Percentiles rank a stretch among this genome's conserved stretches.
These are phyloP conservation scores for Isurus oxyrinchus DNA, from an alignment of 2,113 vertebrate genomes.

Conservation along the genomic window DNA sequence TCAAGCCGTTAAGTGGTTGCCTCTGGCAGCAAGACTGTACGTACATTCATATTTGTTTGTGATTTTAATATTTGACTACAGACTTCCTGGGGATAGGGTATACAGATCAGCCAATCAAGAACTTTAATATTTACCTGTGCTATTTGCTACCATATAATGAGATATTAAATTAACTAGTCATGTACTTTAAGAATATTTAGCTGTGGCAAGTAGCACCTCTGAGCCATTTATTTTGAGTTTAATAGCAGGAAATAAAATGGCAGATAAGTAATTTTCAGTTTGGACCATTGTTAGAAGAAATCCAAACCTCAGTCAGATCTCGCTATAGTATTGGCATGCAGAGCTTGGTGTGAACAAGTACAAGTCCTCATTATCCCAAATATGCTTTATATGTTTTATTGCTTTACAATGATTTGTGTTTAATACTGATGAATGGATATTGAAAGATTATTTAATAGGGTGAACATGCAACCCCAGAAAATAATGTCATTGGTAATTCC, in stretches of 20 bases:
- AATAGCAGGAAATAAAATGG: neutral
- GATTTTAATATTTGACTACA: no score
- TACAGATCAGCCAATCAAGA: neutral
- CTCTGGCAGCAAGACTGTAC: no score
- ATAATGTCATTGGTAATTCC: neutral
- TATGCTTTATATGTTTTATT: neutral
- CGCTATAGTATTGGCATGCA: neutral
- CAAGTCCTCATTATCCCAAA: neutral
- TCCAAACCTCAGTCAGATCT: neutral
- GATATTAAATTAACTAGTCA: neutral
- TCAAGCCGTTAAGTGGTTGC: no score
- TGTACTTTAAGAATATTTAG: neutral
- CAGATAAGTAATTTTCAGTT: neutral
- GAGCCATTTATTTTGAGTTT: neutral
- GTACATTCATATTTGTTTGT: no score
- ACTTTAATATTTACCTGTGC: neutral
- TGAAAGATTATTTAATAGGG: neutral
- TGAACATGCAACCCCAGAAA: neutral
- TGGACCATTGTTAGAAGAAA: neutral
- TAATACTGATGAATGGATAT: neutral
- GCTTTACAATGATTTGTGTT: neutral
- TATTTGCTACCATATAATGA: neutral
- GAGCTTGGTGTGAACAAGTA: neutral
- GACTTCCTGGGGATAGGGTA: neutral
- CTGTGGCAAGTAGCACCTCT: neutral